These are phyloP conservation scores for Chloroceryle inda DNA, from an alignment of 2,797 vertebrate genomes.

Conservation along the genomic window DNA sequence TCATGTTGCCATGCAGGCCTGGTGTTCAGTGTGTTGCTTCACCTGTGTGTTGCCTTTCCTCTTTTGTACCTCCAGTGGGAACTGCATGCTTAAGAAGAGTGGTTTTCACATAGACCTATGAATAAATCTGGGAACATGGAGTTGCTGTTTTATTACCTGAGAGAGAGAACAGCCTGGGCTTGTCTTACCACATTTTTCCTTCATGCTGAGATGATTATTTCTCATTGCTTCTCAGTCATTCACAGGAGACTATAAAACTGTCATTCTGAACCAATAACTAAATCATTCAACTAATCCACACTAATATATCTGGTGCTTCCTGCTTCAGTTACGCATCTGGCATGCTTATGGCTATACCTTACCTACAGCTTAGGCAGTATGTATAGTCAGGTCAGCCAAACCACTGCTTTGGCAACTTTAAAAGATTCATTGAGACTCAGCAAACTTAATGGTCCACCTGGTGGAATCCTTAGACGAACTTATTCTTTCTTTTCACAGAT, in stretches of 20 bases:
- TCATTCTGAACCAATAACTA: not conserved
- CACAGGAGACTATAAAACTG: not conserved
- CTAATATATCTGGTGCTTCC: not conserved
- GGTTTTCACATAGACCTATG: not conserved
- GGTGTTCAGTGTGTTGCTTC: not conserved
- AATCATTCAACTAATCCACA: not conserved
- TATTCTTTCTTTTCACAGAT: not conserved
- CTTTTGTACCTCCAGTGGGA: not conserved
- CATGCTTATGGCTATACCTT: not conserved
- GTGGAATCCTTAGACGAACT: not conserved
- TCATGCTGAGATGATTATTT: not conserved
- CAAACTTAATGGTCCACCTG: not conserved
- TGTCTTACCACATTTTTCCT: not conserved
- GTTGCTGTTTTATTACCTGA: not conserved
- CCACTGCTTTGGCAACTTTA: not conserved
- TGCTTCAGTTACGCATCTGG: not conserved
- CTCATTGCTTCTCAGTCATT: not conserved
- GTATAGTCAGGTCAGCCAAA: not conserved
- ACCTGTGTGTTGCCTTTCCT: not conserved
- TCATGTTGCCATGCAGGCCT: not conserved
- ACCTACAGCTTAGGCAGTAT: not conserved
- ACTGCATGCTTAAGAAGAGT: fast-evolving
- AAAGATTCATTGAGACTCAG: not conserved
- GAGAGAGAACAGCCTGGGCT: not conserved
- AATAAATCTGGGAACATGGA: not conserved